Base-by-base conservation (phyloP, 2,888 invertebrate species). In the Leptinotarsa tumamoca region DNA sequence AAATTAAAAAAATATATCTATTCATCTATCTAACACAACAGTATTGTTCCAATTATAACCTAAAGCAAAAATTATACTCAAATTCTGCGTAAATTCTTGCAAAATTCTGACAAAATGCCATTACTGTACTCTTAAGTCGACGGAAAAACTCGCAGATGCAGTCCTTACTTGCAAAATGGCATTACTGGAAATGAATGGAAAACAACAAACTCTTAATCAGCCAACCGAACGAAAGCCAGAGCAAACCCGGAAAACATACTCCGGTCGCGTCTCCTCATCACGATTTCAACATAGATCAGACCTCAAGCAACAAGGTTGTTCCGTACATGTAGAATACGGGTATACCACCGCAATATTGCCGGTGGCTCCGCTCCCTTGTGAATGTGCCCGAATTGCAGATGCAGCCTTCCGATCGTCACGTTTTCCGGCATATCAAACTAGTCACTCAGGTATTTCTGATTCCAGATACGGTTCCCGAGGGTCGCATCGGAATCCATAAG, bases 311-410 rank as follows among this genome's bases (percentile, higher is more conserved):
- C 68, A 51, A 27, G 51, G 49, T 56, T 68, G 58, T 70, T 58
- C 56, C n/a, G 63, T 63, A 70, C 58, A 43, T 43, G 61, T 23
- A n/a, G 70, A 70, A 58, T 49, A 58, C 49, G 52, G 67, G 67
- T 14, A 72, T 56, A 43, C 43, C n/a, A 49, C 72, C 67, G 67
- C 56, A 67, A 72, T 72, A 72, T 67, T 56, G 18, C 14, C 43
- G 49, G 67, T 54, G 66, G 33, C 66, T 15, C 49, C 18, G 67
- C 50, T 54, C 17, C 43, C 63, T 33, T 33, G n/a, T 63, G 63
- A 54, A 72, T 72, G 72, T 54, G 72, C 67, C 67, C 43, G 23
- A 72, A 54, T 72, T 72, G 72, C 72, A 67, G 66, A 61, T 63
- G 63, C 63, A 63, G 43, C 63, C 14, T 33, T 15, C 17, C 17